These are phyloP conservation scores for Gryllus longicercus DNA, from an alignment of 2,888 invertebrate species.

Conservation along the genomic window DNA sequence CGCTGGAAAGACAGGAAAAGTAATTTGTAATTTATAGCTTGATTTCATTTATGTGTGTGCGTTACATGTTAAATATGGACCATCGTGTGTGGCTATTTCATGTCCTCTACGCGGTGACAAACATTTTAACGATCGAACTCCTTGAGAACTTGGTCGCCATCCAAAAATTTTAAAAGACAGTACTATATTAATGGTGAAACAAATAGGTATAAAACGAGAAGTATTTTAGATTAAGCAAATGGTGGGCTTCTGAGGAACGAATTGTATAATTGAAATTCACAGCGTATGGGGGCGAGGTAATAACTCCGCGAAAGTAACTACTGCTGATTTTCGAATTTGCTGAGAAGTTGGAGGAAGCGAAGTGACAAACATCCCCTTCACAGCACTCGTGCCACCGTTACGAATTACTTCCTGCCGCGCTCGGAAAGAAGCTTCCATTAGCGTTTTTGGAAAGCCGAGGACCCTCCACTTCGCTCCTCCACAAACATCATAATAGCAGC, in stretches of 20 bases:
- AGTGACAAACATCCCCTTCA: not conserved
- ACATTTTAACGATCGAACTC: not conserved
- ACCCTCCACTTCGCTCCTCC: not conserved
- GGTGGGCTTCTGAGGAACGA: not conserved
- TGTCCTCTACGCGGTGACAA: not conserved
- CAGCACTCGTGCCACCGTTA: not conserved
- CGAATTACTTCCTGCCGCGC: not conserved
- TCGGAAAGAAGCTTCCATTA: not conserved
- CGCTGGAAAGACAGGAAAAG: not conserved
- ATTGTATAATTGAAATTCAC: not conserved
- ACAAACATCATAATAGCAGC: not conserved
- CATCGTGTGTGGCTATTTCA: not conserved
- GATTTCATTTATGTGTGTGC: not conserved
- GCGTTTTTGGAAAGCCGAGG: not conserved
- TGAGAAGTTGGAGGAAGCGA: not conserved
- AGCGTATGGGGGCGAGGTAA: not conserved
- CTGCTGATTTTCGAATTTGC: not conserved
- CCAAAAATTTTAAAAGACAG: conserved; percentile 2
- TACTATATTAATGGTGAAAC: not conserved
- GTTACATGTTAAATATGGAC: not conserved
- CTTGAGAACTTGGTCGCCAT: not conserved
- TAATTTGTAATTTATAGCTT: not conserved
- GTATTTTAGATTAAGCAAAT: too few species aligned
- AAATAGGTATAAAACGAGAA: not conserved
- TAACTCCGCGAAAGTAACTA: not conserved